Conservation (phyloP, 2,113 vertebrate species). For the Capricornis sumatraensis region DNA sequence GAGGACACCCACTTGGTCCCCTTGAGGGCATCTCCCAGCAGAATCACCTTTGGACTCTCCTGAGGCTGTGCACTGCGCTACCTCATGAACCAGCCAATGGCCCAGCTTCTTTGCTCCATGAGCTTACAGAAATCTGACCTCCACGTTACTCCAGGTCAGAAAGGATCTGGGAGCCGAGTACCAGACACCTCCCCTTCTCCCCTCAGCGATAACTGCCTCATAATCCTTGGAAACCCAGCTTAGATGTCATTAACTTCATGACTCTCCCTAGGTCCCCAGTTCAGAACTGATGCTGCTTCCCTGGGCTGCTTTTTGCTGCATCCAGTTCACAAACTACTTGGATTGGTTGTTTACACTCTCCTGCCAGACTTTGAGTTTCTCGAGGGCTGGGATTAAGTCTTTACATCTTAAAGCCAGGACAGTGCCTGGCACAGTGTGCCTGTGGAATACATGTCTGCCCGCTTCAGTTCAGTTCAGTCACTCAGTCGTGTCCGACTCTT, state of each 20-base stretch:
- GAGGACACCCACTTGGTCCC: too few species aligned
- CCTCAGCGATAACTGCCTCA: fast-evolving
- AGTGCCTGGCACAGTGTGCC: not conserved
- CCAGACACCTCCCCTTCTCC: not conserved
- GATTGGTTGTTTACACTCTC: not conserved
- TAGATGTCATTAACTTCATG: not conserved
- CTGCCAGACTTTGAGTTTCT: not conserved
- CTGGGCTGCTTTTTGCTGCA: not conserved
- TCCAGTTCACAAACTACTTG: not conserved
- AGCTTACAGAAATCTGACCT: not conserved
- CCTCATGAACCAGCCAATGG: not conserved
- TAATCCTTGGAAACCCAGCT: not conserved
- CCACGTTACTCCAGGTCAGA: not conserved
- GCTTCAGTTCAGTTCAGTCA: not conserved
- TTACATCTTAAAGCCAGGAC: not conserved
- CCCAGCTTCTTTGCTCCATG: not conserved
- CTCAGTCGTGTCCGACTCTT: not conserved
- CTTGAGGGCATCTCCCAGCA: not conserved
- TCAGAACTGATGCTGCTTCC: not conserved
- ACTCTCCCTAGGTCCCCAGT: not conserved
- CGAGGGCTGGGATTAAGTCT: not conserved
- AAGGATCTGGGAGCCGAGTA: not conserved
- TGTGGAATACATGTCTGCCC: not conserved
- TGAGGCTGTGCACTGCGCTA: not conserved
- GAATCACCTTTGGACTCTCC: not conserved